These are phyloP conservation scores for Parus major DNA, from an alignment of 2,113 vertebrate genomes.

Conservation along the genomic window DNA sequence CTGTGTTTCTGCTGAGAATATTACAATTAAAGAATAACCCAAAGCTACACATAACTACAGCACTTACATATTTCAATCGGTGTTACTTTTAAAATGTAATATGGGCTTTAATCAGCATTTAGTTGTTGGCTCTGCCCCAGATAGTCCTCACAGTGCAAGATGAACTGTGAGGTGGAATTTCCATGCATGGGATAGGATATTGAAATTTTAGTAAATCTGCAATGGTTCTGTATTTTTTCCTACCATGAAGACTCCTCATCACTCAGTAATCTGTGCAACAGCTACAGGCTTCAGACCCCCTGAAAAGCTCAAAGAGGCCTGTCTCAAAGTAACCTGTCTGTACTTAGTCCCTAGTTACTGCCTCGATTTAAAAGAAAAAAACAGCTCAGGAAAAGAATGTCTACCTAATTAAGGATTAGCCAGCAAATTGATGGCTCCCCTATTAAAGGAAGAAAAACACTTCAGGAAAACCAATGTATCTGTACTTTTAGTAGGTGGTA, in stretches of 20 bases:
- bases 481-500: background rate
- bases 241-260: background rate
- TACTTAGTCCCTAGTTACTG: background rate
- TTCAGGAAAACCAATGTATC: background rate
- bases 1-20: background rate
- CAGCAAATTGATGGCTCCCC: background rate
- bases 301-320: background rate
- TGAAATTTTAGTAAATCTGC: background rate
- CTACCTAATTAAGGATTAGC: background rate
- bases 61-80: background rate
- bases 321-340: background rate
- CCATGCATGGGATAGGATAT: background rate
- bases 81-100: background rate
- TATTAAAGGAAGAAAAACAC: background rate
- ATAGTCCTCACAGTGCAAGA: background rate
- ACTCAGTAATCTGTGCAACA: background rate
- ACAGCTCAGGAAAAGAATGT: background rate
- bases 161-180: background rate
- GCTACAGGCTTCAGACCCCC: background rate
- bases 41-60: background rate
- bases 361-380: background rate
- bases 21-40: background rate
- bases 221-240: background rate
- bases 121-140: background rate
- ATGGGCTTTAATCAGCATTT: background rate